phyloP scores from a whole-genome alignment of 64 coral and sea anemone genomes.

The Stichodactyla mertensii region DNA sequence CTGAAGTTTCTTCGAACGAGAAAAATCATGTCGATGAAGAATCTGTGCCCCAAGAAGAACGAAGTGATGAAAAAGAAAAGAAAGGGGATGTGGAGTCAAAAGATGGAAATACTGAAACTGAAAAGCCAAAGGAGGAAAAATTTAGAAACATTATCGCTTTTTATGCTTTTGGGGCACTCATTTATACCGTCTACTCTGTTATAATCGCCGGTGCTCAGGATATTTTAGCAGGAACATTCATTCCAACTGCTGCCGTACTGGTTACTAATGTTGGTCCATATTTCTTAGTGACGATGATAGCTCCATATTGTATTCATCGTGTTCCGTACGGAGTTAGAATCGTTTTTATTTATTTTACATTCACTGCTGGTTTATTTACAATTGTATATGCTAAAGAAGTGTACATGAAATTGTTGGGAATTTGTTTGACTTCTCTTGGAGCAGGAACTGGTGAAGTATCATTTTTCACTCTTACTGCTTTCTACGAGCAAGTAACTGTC shows the following conservation, averaged over 20 bases:
- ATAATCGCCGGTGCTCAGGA: conserved; percentile 92
- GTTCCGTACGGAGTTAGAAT: conserved; percentile 74
- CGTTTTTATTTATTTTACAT: conserved; percentile 65
- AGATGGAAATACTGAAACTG: not conserved
- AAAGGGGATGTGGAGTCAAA: not conserved
- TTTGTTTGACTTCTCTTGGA: conserved; percentile 82
- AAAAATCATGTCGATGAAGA: not conserved
- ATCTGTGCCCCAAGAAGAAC: not conserved
- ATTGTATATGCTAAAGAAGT: conserved; percentile 89
- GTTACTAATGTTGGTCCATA: conserved; percentile 94
- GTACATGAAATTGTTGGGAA: conserved; percentile 80
- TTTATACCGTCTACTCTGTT: conserved; percentile 86
- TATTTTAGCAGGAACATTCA: conserved; percentile 83
- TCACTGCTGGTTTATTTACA: conserved; percentile 81
- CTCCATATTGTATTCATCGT: conserved; percentile 87
- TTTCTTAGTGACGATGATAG: conserved; percentile 87
- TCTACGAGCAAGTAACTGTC: conserved; percentile 88
- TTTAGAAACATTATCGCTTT: conserved; percentile 59
- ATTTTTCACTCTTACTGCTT: conserved; percentile 84
- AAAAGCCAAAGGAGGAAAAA: conserved; percentile 43
- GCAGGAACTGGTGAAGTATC: conserved; percentile 82
- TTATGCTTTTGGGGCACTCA: conserved; percentile 77
- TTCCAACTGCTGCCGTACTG: conserved; percentile 87
- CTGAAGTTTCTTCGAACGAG: not conserved
- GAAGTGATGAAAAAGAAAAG: not conserved